phyloP scores from a whole-genome alignment of 2,113 vertebrate genomes.

The Pao palembangensis region DNA sequence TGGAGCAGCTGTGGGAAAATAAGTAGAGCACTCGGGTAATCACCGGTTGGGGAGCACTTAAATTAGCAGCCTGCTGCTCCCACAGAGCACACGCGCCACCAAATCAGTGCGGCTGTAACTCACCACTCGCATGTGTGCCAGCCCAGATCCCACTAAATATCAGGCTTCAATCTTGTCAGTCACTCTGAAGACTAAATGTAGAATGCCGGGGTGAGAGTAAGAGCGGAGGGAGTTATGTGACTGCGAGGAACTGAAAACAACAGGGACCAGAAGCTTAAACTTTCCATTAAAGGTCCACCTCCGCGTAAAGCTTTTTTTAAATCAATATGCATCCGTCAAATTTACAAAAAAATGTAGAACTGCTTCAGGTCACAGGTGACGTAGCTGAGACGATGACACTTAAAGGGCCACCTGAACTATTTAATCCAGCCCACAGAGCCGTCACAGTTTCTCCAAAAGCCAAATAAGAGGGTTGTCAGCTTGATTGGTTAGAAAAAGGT shows the following conservation, averaged over 20 bases:
- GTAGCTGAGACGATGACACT: too few species aligned
- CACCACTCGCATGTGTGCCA: conserved; percentile 44
- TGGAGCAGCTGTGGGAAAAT: conserved; percentile 75
- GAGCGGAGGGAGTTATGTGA: not conserved
- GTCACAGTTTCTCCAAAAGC: too few species aligned
- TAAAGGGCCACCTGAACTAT: too few species aligned
- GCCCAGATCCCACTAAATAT: conserved; percentile 54
- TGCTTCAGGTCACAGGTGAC: too few species aligned
- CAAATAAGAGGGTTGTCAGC: too few species aligned
- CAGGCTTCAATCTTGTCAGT: conserved; percentile 55
- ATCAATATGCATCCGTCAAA: too few species aligned
- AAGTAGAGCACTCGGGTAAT: conserved; percentile 71
- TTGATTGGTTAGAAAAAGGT: too few species aligned
- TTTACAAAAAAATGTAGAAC: too few species aligned
- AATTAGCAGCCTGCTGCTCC: conserved; percentile 71
- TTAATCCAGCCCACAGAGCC: too few species aligned
- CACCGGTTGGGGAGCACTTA: conserved; percentile 75
- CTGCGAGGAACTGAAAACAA: not conserved
- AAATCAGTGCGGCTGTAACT: conserved; percentile 49
- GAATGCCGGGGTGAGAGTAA: conserved; percentile 2
- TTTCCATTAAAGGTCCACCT: too few species aligned
- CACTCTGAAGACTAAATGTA: conserved; percentile 40
- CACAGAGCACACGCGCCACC: conserved; percentile 47
- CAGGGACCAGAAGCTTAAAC: not conserved
- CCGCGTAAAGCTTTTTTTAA: too few species aligned